Percentiles rank a stretch among this genome's conserved stretches.
These are phyloP conservation scores for Danio tinwini DNA, from an alignment of 2,797 vertebrate species.

Conservation along the genomic window DNA sequence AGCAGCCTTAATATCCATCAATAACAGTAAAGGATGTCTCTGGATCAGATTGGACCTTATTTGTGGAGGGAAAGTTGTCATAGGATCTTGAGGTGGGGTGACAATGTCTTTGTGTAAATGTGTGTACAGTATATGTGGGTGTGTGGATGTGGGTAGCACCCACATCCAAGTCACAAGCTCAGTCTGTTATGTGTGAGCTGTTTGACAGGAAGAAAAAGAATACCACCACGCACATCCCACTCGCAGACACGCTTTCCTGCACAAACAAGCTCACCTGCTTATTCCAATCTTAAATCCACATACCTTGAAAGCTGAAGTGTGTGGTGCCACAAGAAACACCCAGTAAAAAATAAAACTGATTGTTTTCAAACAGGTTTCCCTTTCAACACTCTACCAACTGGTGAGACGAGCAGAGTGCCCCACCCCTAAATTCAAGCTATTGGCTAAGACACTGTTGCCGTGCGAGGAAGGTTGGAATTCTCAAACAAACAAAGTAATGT, in stretches of 20 bases:
- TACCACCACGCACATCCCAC: constrained; percentile 56
- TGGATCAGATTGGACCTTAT: constrained; percentile 68
- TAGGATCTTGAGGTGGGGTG: constrained; percentile 19
- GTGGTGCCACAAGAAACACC: neutral
- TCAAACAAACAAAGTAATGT: constrained; percentile 57
- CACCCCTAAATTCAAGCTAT: neutral
- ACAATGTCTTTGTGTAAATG: constrained; percentile 30
- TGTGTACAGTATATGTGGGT: constrained; percentile 45
- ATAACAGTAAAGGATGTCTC: constrained; percentile 70
- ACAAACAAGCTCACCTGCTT: constrained; percentile 59
- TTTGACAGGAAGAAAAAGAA: constrained; percentile 57
- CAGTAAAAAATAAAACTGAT: neutral
- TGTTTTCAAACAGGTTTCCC: constrained; percentile 28
- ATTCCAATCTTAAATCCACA: constrained; percentile 58
- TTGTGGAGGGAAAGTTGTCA: constrained; percentile 58
- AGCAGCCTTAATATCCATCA: constrained; percentile 66
- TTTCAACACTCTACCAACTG: neutral
- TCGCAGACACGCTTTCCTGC: constrained; percentile 41
- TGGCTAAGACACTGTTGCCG: neutral
- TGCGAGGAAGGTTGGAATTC: neutral
- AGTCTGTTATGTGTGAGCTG: constrained; percentile 40
- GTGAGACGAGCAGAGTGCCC: neutral
- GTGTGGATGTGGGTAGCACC: constrained; percentile 42
- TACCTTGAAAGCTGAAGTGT: constrained; percentile 36
- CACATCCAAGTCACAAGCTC: constrained; percentile 34